Base-by-base conservation (phyloP, 1,140 invertebrate genomes). In the Drosophila leontia region DNA sequence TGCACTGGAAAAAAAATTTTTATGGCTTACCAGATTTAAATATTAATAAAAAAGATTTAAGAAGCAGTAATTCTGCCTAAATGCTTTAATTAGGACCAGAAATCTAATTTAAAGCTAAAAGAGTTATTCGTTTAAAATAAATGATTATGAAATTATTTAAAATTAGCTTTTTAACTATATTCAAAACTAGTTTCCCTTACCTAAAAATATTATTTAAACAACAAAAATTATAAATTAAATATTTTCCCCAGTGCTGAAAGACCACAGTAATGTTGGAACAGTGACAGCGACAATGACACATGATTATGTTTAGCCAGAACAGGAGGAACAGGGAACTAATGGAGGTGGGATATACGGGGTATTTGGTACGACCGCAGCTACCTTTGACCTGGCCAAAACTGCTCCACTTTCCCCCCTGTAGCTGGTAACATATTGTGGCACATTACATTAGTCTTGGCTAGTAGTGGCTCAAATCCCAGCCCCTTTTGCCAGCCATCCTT, bases 221-320 rank as follows among this genome's bases (percentile, higher is more conserved):
- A 8, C 12, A 39, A 23, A 11, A 37, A 23, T 3, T 15, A 3
- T 13, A 15, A 13, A 6, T n/a, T 13, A 0, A n/a, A 44, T 15
- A 13, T 44, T 26, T 63, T 47, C 23, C 19, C n/a, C 8, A 17
- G 15, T 32, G 70, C n/a, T 19, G 0, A 11, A 42, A 35, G 34
- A 29, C 2, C 35, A 39, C 12, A 17, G 12, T 19, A 26, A 11
- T 53, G 48, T 29, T 29, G 19, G 39, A 15, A 12, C 41, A 70
- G 60, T 47, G 78, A 80, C 82, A 90, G 70, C 71, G 85, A 90
- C 85, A 90, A 90, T 90, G 85, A 90, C 85, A 90, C 85, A 90
- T 90, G 85, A 90, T 90, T 90, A 90, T 90, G 55, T 74, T 74
- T 74, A 74, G 70, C 67, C 85, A 82, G 78, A 57, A 56, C 5